These are phyloP conservation scores for Zaprionus lineosus DNA, from an alignment of 2,888 invertebrate species.

Conservation along the genomic window DNA sequence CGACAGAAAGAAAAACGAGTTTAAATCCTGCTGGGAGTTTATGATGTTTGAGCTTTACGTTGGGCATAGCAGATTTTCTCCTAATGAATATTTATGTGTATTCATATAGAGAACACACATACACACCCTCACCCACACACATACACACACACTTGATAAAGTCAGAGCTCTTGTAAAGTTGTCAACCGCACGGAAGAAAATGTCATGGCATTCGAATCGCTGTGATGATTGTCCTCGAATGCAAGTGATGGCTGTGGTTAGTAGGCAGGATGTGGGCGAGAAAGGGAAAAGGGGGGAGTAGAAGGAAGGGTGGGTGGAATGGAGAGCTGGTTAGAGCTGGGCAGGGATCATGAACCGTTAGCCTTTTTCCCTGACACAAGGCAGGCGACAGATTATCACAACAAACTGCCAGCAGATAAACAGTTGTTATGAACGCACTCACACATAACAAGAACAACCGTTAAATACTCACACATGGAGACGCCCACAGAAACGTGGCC, in stretches of 20 bases:
- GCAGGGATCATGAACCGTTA: slow-evolving; percentile 31
- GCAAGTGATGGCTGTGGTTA: slow-evolving; percentile 22
- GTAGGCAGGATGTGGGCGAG: background rate
- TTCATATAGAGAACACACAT: background rate
- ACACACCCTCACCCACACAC: background rate
- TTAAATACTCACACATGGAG: slow-evolving; percentile 26
- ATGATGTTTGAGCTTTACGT: too few relatives aligned
- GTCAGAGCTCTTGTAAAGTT: slow-evolving; percentile 4
- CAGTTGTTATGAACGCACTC: slow-evolving; percentile 43
- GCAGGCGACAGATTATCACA: slow-evolving; percentile 46
- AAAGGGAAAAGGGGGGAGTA: background rate
- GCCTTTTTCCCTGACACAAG: slow-evolving; percentile 23
- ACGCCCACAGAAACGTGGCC: slow-evolving; percentile 3
- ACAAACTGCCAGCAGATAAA: slow-evolving; percentile 50
- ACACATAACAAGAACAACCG: slow-evolving; percentile 37
- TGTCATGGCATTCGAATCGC: slow-evolving; percentile 20
- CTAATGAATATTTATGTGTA: background rate
- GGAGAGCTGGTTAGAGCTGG: background rate
- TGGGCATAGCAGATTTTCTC: background rate
- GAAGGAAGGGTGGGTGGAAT: background rate
- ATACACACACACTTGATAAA: background rate
- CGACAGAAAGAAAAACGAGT: too few relatives aligned
- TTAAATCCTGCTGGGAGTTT: too few relatives aligned
- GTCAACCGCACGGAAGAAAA: slow-evolving; percentile 15
- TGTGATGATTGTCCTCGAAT: slow-evolving; percentile 14